Base-by-base conservation (phyloP, 2,888 invertebrate genomes). In the Nomada flava region DNA sequence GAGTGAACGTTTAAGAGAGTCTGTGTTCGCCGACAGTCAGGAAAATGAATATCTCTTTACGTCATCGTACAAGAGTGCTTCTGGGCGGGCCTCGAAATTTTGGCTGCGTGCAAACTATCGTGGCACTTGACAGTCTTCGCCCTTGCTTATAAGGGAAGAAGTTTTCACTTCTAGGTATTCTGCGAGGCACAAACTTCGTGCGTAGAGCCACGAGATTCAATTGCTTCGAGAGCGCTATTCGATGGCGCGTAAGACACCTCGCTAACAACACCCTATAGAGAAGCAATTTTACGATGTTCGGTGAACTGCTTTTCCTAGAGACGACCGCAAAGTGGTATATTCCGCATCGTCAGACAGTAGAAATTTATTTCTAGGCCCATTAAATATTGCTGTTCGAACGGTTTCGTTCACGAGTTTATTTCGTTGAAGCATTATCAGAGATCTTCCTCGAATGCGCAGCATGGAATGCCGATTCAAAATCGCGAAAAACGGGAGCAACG, bases 391-490 rank as follows among this genome's bases (percentile, higher is more conserved):
- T 29, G 23, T 52, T 52, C 52, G 7, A 44, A 5, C 55, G 50
- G 5, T 52, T 44, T 47, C 15, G 18, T 26, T 18, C 13, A 7
- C 29, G 50, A 29, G 29, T 11, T 23, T 42, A 26, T 55, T 64
- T 26, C 47, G 18, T 0, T 1, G n/a, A n/a, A 42, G 42, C n/a
- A 42, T 57, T 47, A 36, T 1, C 36, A 0, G 4, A 63, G 15
- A 13, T 47, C n/a, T 63, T 47, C 29, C 18, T 13, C 26, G 55
- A 50, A 15, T 5, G 20, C 42, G 18, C 23, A 23, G 11, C 36
- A 72, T 18, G 26, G 47, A 36, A 47, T 23, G 53, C 26, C 63
- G 77, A 77, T 79, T 77, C 23, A 52, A 69, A 71, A 64, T 42
- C 7, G 26, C 7, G 13, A 64, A 53, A 57, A 53, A 72, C 70